These are phyloP conservation scores for Eptatretus burgeri DNA, from an alignment of 2,113 vertebrate species.

Conservation along the genomic window DNA sequence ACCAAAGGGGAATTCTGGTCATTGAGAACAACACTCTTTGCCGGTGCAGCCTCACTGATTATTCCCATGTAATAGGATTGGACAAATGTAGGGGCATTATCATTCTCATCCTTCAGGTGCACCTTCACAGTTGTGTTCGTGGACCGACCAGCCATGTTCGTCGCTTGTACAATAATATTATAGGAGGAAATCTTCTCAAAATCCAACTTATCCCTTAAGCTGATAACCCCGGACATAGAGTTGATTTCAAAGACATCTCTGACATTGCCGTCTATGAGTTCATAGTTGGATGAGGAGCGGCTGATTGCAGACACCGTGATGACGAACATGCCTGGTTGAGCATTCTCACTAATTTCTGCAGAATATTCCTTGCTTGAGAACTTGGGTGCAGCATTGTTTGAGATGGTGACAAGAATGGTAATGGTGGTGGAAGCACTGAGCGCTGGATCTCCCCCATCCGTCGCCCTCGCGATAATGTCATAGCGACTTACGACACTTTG, in stretches of 20 bases:
- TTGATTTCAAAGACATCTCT: slow-evolving; percentile 47
- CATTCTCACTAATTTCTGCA: slow-evolving; percentile 45
- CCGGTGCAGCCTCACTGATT: slow-evolving; percentile 45
- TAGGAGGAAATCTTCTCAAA: slow-evolving; percentile 43
- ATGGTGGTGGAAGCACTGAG: slow-evolving; percentile 38
- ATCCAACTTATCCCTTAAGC: slow-evolving; percentile 45
- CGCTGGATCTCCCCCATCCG: slow-evolving; percentile 38
- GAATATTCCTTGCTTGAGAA: slow-evolving; percentile 49
- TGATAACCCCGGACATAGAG: slow-evolving; percentile 58
- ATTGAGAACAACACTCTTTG: slow-evolving; percentile 57
- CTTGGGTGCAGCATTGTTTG: slow-evolving; percentile 61
- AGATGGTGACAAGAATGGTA: slow-evolving; percentile 41
- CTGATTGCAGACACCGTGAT: slow-evolving; percentile 40
- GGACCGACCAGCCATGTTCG: slow-evolving; percentile 67
- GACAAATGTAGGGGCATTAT: slow-evolving; percentile 45
- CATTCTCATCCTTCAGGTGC: slow-evolving; percentile 71
- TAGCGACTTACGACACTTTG: slow-evolving; percentile 37
- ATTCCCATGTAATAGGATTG: slow-evolving; percentile 42
- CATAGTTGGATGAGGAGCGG: slow-evolving; percentile 65
- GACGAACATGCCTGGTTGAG: slow-evolving; percentile 36
- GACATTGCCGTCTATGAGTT: slow-evolving; percentile 55
- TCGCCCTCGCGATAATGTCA: slow-evolving; percentile 48
- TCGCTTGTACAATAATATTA: slow-evolving; percentile 41
- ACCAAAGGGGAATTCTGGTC: slow-evolving; percentile 45
- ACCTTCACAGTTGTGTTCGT: slow-evolving; percentile 38